phyloP scores from a whole-genome alignment of 2,113 vertebrate genomes.

The Campylorhamphus procurvoides region DNA sequence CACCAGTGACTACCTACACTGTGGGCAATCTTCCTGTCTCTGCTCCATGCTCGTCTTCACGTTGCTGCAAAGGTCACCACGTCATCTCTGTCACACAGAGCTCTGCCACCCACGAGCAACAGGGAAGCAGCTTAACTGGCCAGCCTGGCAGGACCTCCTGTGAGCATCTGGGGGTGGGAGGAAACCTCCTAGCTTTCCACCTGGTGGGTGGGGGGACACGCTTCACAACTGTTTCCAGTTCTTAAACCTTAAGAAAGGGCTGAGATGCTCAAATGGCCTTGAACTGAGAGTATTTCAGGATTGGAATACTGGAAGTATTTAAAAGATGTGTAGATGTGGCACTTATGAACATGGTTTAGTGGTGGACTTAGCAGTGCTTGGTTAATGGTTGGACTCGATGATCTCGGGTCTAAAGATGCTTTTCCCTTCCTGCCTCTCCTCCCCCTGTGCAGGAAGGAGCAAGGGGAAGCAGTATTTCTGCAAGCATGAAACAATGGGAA shows the following conservation, averaged over 20 bases:
- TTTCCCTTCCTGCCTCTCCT: not conserved
- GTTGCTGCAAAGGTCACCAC: not conserved
- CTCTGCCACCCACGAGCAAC: not conserved
- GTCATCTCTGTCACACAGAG: not conserved
- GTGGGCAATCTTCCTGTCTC: not conserved
- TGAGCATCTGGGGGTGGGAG: not conserved
- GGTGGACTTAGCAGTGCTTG: not conserved
- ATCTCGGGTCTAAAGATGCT: not conserved
- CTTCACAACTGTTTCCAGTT: not conserved
- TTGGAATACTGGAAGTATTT: not conserved
- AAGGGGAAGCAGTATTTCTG: not conserved
- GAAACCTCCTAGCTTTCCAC: conserved; percentile 8
- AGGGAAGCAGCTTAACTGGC: not conserved
- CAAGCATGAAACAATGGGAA: not conserved
- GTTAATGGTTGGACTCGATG: rapidly evolving
- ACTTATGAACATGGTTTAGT: not conserved
- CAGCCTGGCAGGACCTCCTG: not conserved
- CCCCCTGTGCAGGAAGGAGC: not conserved
- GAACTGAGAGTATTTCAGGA: not conserved
- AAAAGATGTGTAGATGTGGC: not conserved
- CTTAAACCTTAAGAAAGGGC: conserved; percentile 24
- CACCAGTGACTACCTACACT: not conserved
- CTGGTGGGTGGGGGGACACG: not conserved
- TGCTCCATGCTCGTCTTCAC: not conserved
- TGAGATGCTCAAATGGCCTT: not conserved